phyloP scores from a whole-genome alignment of 2,113 vertebrate genomes.

The Tupaia chinensis region DNA sequence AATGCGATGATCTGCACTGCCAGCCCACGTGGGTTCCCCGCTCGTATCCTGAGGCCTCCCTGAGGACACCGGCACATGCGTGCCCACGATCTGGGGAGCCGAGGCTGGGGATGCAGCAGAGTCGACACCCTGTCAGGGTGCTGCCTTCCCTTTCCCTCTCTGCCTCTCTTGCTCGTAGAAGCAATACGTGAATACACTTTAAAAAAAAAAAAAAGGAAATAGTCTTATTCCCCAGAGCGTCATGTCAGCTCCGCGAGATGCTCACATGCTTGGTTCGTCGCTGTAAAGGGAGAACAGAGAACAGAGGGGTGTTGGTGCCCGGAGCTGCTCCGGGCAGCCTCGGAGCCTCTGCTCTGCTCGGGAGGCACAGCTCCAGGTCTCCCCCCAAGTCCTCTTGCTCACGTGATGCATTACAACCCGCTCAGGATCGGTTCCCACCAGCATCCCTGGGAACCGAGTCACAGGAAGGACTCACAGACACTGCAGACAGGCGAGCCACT shows the following conservation, averaged over 20 bases:
- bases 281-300: not conserved
- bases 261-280: not conserved
- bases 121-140: too few relatives aligned
- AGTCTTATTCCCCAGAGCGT: not conserved
- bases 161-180: too few relatives aligned
- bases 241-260: accelerated
- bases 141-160: too few relatives aligned
- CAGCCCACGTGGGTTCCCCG: too few relatives aligned
- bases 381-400: not conserved
- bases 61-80: too few relatives aligned
- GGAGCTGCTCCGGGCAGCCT: accelerated
- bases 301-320: too few relatives aligned
- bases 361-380: not conserved
- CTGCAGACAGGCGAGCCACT: not conserved
- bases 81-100: too few relatives aligned
- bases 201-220: not conserved
- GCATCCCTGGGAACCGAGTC: not conserved
- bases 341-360: not conserved
- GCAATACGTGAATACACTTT: too few relatives aligned
- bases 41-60: too few relatives aligned
- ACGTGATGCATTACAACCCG: not conserved
- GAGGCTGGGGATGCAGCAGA: too few relatives aligned
- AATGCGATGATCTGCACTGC: too few relatives aligned
- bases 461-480: not conserved
- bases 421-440: not conserved